A percentile compares a stretch with the other conserved stretches of the same genome.
Evolutionary conservation across 2,888 invertebrate species (phyloP).

Genomic region (Belgica antarctica): DNA sequence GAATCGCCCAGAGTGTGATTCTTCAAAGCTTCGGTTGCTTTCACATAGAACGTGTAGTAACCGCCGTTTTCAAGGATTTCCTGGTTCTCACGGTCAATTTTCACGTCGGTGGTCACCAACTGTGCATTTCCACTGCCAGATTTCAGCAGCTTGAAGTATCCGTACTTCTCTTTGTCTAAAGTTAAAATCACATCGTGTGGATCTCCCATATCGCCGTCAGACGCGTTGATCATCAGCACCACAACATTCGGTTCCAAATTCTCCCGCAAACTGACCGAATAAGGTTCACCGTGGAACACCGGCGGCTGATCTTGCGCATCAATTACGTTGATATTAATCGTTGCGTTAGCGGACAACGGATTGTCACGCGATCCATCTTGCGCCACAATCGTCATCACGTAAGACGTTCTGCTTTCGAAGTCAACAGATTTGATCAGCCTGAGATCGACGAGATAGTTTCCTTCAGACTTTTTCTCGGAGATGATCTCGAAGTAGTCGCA

Average conservation of each 20-base stretch:
- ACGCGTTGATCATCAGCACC: slow-evolving; percentile 69
- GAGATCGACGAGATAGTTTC: slow-evolving; percentile 69
- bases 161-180: slow-evolving; percentile 66
- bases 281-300: slow-evolving; percentile 75
- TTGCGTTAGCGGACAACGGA: slow-evolving; percentile 66
- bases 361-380: slow-evolving; percentile 63
- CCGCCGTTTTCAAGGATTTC: slow-evolving; percentile 74
- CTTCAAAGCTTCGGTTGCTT: slow-evolving; percentile 73
- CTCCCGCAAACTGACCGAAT: slow-evolving; percentile 73
- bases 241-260: slow-evolving; percentile 63
- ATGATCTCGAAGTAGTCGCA: slow-evolving; percentile 68
- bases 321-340: slow-evolving; percentile 69
- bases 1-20: slow-evolving; percentile 68
- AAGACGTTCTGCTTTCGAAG: slow-evolving; percentile 73
- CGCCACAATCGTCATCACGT: slow-evolving; percentile 67
- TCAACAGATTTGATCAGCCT: slow-evolving; percentile 68
- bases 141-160: slow-evolving; percentile 65
- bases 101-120: slow-evolving; percentile 63
- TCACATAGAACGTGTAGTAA: slow-evolving; percentile 69
- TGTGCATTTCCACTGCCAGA: slow-evolving; percentile 58
- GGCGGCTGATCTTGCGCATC: slow-evolving; percentile 85
- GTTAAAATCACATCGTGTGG: slow-evolving; percentile 66
- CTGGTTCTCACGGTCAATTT: slow-evolving; percentile 73
- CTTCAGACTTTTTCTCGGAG: slow-evolving; percentile 65
- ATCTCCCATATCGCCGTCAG: slow-evolving; percentile 78